These are phyloP conservation scores for Standfussiana lucernea DNA, from an alignment of 2,888 invertebrate genomes.

Conservation along the genomic window DNA sequence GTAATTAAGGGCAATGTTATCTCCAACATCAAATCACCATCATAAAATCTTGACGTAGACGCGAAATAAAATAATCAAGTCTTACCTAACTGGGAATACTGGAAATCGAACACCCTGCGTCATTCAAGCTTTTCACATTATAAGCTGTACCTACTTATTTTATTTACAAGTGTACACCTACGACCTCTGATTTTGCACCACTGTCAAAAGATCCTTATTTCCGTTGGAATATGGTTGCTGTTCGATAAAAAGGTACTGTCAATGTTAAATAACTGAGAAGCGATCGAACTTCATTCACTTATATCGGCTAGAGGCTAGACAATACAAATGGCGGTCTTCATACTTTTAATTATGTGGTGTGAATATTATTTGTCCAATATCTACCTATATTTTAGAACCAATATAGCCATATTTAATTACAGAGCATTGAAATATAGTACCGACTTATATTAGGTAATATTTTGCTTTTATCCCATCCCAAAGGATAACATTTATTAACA, in stretches of 20 bases:
- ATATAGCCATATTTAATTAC: no score
- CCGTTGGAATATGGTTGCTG: not conserved
- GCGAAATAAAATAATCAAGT: not conserved
- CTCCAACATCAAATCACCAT: not conserved
- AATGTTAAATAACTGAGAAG: not conserved
- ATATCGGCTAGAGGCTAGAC: not conserved
- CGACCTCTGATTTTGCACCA: not conserved
- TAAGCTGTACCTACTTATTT: no score
- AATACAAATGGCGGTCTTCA: not conserved
- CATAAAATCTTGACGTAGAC: not conserved
- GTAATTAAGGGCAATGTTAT: not conserved
- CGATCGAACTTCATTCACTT: not conserved
- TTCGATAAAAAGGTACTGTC: not conserved
- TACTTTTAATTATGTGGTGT: no score
- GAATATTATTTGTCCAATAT: no score
- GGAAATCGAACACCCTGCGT: not conserved
- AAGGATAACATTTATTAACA: not conserved
- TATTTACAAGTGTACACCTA: not conserved
- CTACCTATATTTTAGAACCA: no score
- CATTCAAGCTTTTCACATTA: not conserved
- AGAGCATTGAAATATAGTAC: no score
- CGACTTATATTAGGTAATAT: no score
- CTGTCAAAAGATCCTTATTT: not conserved
- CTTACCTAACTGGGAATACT: not conserved
- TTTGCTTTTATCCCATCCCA: conserved; percentile 1